Evolutionary conservation across 2,888 invertebrate genomes (phyloP).

Genomic region (Odontocerum albicorne): DNA sequence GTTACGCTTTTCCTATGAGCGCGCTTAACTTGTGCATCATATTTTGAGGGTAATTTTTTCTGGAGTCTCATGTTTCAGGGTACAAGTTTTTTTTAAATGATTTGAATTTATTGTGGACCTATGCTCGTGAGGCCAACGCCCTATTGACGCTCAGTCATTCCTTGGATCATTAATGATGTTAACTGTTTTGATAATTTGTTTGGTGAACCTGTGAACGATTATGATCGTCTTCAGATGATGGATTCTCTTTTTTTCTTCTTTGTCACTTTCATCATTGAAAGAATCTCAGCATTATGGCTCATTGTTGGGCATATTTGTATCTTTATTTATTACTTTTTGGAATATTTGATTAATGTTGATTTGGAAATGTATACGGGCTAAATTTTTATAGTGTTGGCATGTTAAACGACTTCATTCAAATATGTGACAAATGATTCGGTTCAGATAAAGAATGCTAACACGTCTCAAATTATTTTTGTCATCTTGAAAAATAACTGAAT

Average conservation of each 20-base stretch:
- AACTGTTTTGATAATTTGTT: constrained; percentile 6
- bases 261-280: constrained; percentile 1
- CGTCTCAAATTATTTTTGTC: too few relatives aligned
- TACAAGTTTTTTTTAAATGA: not conserved
- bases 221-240: not conserved
- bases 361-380: too few relatives aligned
- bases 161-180: constrained; percentile 6
- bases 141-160: not conserved
- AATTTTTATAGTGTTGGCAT: too few relatives aligned
- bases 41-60: not conserved
- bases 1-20: not conserved
- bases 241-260: not conserved
- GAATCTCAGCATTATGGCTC: constrained; percentile 2
- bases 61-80: not conserved
- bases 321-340: not conserved
- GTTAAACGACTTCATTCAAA: too few relatives aligned
- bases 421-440: too few relatives aligned
- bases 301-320: not conserved
- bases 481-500: too few relatives aligned
- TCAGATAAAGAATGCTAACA: too few relatives aligned
- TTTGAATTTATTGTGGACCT: constrained; percentile 5
- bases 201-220: constrained; percentile 10
- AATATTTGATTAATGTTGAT: not conserved
- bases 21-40: not conserved
- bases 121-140: not conserved